phyloP scores from a whole-genome alignment of 2,797 vertebrate genomes.

The Syndactyla subalaris region DNA sequence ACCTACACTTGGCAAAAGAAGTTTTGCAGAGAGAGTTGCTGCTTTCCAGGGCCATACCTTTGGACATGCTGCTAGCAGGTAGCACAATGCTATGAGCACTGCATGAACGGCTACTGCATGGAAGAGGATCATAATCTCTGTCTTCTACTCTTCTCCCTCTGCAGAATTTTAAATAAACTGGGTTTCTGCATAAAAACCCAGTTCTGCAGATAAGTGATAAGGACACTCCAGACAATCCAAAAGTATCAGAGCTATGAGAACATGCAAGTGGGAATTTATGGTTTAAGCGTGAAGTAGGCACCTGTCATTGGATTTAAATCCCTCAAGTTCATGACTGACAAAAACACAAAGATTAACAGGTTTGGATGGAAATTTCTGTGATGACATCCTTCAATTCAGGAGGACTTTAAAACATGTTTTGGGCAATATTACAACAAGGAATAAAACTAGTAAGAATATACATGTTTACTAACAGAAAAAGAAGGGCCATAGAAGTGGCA shows the following conservation, averaged over 20 bases:
- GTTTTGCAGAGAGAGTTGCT: neutral
- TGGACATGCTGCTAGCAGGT: rapidly evolving
- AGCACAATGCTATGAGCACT: neutral
- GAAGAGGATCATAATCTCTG: neutral
- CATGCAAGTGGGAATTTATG: neutral
- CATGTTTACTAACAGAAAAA: neutral
- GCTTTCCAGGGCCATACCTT: neutral
- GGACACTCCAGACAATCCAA: neutral
- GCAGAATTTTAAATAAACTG: neutral
- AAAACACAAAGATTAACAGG: neutral
- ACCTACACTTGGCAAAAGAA: neutral
- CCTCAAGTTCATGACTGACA: neutral
- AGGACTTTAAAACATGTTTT: neutral
- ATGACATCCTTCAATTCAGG: neutral
- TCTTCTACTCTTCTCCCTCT: neutral
- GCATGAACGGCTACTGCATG: neutral
- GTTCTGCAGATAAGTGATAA: neutral
- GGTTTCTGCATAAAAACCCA: neutral
- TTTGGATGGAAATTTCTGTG: neutral
- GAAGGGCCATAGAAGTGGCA: neutral
- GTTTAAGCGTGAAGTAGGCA: neutral
- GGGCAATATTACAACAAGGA: neutral
- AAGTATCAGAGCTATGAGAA: neutral
- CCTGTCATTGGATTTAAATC: neutral
- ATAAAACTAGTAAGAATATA: neutral